Percentiles rank a stretch among this genome's conserved stretches.
phyloP scores from a whole-genome alignment of 1,140 invertebrate species.

The Heliconius melpomene region DNA sequence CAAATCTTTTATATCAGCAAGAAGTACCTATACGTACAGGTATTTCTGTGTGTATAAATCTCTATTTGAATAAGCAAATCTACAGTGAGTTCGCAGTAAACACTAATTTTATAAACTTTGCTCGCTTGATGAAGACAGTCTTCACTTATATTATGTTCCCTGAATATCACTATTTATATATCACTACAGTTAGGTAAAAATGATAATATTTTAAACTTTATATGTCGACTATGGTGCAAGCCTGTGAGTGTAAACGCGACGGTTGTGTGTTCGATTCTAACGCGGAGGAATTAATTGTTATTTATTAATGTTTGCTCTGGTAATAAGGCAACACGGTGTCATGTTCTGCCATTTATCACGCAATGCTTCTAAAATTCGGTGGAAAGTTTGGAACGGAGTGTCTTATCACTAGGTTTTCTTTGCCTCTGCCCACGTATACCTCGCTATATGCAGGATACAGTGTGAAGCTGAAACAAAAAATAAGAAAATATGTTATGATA shows the following conservation, averaged over 20 bases:
- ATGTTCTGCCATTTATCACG: too few species aligned
- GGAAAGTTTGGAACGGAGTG: not conserved
- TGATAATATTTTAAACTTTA: not conserved
- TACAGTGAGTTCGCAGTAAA: not conserved
- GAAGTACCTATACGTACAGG: not conserved
- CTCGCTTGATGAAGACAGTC: not conserved
- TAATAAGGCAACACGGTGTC: too few species aligned
- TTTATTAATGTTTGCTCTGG: too few species aligned
- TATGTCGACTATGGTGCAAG: too few species aligned
- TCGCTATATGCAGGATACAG: too few species aligned
- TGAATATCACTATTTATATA: not conserved
- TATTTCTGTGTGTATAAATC: too few species aligned
- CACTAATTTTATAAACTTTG: not conserved
- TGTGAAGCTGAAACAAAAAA: too few species aligned
- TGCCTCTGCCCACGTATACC: not conserved
- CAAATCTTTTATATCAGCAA: too few species aligned
- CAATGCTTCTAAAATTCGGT: not conserved
- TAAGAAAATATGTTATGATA: too few species aligned
- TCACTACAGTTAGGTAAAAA: not conserved
- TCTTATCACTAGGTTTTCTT: not conserved
- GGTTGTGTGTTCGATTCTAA: too few species aligned
- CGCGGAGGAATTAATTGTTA: not conserved
- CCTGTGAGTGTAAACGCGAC: too few species aligned
- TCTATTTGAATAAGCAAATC: slow-evolving; percentile 10
- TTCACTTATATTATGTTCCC: not conserved